phyloP scores from a whole-genome alignment of 2,888 invertebrate species.

The Orthosia gracilis region DNA sequence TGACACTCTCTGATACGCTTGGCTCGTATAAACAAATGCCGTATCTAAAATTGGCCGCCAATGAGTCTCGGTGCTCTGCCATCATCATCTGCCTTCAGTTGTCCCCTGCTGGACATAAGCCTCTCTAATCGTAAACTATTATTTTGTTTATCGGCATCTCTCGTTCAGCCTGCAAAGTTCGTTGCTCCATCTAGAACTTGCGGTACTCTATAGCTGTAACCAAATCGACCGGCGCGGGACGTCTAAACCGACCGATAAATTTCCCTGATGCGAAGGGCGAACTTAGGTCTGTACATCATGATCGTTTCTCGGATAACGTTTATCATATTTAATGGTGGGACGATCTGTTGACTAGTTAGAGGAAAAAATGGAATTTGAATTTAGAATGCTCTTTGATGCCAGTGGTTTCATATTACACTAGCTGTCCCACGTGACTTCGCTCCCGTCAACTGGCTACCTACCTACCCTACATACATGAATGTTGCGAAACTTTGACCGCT shows the following conservation, averaged over 20 bases:
- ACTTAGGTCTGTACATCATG: conserved; percentile 53
- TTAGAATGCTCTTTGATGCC: neutral
- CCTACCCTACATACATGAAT: no score
- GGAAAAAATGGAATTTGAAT: neutral
- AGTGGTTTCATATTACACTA: neutral
- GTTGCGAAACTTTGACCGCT: no score
- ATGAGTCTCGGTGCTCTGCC: neutral
- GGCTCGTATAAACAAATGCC: neutral
- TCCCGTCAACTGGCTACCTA: no score
- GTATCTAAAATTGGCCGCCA: neutral
- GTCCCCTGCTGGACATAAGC: no score
- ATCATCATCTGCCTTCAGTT: no score
- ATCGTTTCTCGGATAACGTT: conserved; percentile 46
- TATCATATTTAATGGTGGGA: conserved; percentile 41
- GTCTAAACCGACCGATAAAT: conserved; percentile 58
- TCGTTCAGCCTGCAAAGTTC: no score
- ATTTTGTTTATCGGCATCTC: no score
- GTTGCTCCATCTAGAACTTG: no score
- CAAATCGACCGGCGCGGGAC: conserved; percentile 56
- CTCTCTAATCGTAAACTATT: no score
- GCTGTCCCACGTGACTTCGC: no score
- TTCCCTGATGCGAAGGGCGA: conserved; percentile 29
- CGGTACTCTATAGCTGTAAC: conserved; percentile 28
- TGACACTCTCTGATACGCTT: no score
- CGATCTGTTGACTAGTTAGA: conserved; percentile 15